Percentiles rank a stretch among this genome's conserved stretches.
phyloP scores from a whole-genome alignment of 2,888 invertebrate species.

The Ichneumon xanthorius region DNA sequence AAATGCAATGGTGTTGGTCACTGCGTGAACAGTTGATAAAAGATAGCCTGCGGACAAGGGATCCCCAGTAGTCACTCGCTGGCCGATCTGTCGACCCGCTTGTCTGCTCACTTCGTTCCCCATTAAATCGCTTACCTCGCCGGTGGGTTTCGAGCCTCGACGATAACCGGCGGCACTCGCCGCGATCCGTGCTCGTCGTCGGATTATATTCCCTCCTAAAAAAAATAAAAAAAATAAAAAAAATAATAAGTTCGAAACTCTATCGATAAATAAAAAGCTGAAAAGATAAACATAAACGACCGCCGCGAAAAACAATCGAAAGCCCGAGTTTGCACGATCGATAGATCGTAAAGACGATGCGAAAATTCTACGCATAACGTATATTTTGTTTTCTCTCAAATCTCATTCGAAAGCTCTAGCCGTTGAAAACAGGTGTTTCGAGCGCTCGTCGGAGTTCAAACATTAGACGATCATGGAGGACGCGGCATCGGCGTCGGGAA shows the following conservation, averaged over 20 bases:
- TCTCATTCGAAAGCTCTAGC: not conserved
- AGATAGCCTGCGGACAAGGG: constrained; percentile 82
- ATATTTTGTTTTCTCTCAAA: not conserved
- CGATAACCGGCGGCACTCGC: not conserved
- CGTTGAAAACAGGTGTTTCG: not conserved
- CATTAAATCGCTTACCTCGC: constrained; percentile 1
- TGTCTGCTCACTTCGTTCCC: constrained; percentile 29
- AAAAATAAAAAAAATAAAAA: constrained; percentile 6
- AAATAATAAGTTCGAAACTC: not conserved
- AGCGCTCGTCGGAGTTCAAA: not conserved
- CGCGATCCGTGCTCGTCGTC: not conserved
- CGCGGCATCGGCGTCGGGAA: not conserved
- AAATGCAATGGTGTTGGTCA: constrained; percentile 81
- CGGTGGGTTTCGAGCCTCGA: not conserved
- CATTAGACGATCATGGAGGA: not conserved
- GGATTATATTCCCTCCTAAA: not conserved
- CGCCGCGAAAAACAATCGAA: too few relatives aligned
- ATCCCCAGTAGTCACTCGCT: constrained; percentile 80
- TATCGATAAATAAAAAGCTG: not conserved
- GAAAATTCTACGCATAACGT: not conserved
- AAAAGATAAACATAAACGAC: not conserved
- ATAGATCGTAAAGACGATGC: too few relatives aligned
- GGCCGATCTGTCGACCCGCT: constrained; percentile 75
- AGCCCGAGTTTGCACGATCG: too few relatives aligned
- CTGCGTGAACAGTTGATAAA: constrained; percentile 83